These are phyloP conservation scores for Cheilosia variabilis DNA, from an alignment of 2,888 invertebrate genomes.

Conservation along the genomic window DNA sequence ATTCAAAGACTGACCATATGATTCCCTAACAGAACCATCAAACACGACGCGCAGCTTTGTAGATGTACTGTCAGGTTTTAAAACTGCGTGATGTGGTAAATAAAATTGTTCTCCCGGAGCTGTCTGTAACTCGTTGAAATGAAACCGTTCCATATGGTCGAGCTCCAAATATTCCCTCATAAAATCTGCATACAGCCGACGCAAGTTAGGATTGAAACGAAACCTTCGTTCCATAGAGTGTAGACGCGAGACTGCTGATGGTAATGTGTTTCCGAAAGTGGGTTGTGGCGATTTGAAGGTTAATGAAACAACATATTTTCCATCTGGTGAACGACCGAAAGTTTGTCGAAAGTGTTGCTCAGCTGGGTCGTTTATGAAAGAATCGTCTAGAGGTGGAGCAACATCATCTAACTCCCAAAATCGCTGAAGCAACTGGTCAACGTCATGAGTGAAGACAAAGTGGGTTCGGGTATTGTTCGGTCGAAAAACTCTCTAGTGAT, in stretches of 20 bases:
- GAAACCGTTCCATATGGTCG: too few species aligned
- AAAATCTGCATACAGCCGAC: too few species aligned
- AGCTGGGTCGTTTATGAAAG: constrained; percentile 3
- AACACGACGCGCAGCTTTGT: too few species aligned
- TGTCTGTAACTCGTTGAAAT: too few species aligned
- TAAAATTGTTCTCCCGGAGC: too few species aligned
- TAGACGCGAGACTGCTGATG: constrained; percentile 10
- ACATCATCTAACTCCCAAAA: constrained; percentile 33
- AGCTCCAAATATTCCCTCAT: too few species aligned
- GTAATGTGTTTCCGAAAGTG: constrained; percentile 13
- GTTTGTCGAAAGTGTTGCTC: constrained; percentile 42
- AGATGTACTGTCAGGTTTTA: too few species aligned
- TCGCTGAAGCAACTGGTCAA: not conserved
- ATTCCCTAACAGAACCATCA: too few species aligned
- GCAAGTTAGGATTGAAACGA: constrained; percentile 6
- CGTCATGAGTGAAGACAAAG: not conserved
- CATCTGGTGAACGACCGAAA: constrained; percentile 16
- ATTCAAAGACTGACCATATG: too few species aligned
- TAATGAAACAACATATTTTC: constrained; percentile 39
- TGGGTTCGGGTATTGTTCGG: not conserved
- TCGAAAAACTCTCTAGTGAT: constrained; percentile 3
- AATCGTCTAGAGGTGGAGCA: not conserved
- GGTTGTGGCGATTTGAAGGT: constrained; percentile 20
- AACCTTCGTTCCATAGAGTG: constrained; percentile 27
- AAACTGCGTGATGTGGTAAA: too few species aligned